These are phyloP conservation scores for Helicoverpa armigera DNA, from an alignment of 1,140 invertebrate genomes.

Conservation along the genomic window DNA sequence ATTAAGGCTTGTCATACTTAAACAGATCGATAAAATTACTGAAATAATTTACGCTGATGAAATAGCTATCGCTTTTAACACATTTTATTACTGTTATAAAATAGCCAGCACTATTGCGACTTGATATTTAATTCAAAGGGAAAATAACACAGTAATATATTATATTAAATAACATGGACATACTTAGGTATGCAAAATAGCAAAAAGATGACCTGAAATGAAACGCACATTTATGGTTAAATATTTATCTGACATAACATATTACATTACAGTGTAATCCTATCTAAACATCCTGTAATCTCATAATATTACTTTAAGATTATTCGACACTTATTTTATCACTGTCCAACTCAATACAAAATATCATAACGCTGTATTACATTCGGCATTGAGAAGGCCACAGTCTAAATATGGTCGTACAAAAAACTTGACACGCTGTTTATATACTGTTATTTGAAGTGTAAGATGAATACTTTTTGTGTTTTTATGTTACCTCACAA, in stretches of 20 bases:
- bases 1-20: too few relatives aligned
- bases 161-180: too few relatives aligned
- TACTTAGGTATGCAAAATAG: not conserved
- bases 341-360: not conserved
- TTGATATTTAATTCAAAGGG: too few relatives aligned
- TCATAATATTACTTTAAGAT: not conserved
- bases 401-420: not conserved
- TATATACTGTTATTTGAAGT: conserved; percentile 8
- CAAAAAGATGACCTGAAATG: not conserved
- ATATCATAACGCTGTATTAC: not conserved
- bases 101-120: too few relatives aligned
- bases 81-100: too few relatives aligned
- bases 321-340: not conserved
- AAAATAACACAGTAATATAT: too few relatives aligned
- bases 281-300: not conserved
- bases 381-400: conserved; percentile 30
- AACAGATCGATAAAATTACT: too few relatives aligned
- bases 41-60: too few relatives aligned
- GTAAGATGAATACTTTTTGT: conserved; percentile 12
- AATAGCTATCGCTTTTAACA: too few relatives aligned
- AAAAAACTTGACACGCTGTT: conserved; percentile 7
- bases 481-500: not conserved
- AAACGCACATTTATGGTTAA: too few relatives aligned
- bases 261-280: not conserved
- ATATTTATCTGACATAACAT: not conserved